A percentile compares a stretch with the other conserved stretches of the same genome.
Evolutionary conservation across 1,140 invertebrate species (phyloP).

Genomic region (Drosophila mauritiana): DNA sequence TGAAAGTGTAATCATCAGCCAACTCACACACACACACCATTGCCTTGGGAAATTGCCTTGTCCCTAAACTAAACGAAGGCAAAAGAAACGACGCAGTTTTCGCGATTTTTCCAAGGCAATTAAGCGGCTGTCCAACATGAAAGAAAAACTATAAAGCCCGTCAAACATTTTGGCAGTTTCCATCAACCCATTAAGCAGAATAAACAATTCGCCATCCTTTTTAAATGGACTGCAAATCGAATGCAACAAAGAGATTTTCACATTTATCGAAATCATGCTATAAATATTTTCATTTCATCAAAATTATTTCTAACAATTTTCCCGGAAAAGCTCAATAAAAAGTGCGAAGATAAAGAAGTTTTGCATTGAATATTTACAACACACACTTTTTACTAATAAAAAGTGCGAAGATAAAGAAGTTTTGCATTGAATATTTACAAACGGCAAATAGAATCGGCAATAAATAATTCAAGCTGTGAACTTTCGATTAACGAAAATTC

Average conservation of each 20-base stretch:
- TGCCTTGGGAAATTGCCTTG: conserved; percentile 25
- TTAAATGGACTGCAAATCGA: not conserved
- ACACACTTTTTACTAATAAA: no score
- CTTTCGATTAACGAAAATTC: conserved; percentile 3
- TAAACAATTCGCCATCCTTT: conserved; percentile 11
- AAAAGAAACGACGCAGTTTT: conserved; percentile 48
- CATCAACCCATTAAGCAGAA: conserved; percentile 19
- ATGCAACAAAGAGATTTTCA: not conserved
- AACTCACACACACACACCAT: not conserved
- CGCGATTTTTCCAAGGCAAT: conserved; percentile 28
- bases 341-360: not conserved
- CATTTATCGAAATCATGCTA: not conserved
- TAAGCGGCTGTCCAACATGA: conserved; percentile 6
- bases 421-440: conserved; percentile 8
- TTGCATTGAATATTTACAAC: conserved; percentile 8
- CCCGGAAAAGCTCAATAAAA: not conserved
- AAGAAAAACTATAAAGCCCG: conserved; percentile 22
- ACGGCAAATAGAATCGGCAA: not conserved
- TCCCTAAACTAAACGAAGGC: conserved; percentile 19
- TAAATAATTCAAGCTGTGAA: conserved; percentile 22
- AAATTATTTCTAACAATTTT: not conserved
- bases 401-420: not conserved
- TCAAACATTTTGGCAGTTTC: conserved; percentile 8
- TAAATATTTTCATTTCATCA: not conserved
- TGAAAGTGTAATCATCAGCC: conserved; percentile 15